phyloP scores from a whole-genome alignment of 1,140 invertebrate genomes.

The Pseudoatta argentina region DNA sequence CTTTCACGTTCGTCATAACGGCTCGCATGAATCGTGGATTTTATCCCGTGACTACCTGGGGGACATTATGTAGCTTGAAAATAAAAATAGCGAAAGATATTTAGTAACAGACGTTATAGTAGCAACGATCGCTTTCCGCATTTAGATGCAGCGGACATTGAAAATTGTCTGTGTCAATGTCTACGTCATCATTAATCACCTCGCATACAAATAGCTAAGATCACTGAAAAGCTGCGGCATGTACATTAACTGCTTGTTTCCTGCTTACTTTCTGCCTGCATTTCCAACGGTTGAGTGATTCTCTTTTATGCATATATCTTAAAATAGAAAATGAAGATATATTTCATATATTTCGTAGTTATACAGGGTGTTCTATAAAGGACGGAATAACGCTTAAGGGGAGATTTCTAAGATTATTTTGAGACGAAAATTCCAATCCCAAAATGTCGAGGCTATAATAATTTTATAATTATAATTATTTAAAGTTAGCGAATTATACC shows the following conservation, averaged over 20 bases:
- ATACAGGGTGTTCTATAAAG: too few species aligned
- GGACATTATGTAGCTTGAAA: background rate
- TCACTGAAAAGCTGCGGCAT: background rate
- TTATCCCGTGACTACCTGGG: background rate
- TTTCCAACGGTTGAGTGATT: background rate
- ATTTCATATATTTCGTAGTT: background rate
- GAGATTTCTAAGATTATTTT: too few species aligned
- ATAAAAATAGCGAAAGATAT: constrained; percentile 1
- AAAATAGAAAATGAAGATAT: background rate
- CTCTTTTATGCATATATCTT: background rate
- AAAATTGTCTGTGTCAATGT: constrained; percentile 63
- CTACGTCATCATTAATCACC: constrained; percentile 29
- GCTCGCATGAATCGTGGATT: constrained; percentile 7
- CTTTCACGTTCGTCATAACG: background rate
- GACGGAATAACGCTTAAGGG: too few species aligned
- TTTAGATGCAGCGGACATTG: constrained; percentile 45
- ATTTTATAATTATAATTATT: too few species aligned
- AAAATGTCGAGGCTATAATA: too few species aligned
- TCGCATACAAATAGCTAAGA: background rate
- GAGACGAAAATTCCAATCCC: too few species aligned
- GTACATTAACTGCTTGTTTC: background rate
- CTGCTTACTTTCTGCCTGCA: constrained; percentile 10
- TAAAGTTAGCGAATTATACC: too few species aligned
- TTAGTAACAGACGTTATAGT: background rate
- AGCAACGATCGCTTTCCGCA: background rate